Evolutionary conservation across 2,797 vertebrate genomes (phyloP), one percentile per base, ranked within the genome.

Genomic region (Falco cherrug): DNA sequence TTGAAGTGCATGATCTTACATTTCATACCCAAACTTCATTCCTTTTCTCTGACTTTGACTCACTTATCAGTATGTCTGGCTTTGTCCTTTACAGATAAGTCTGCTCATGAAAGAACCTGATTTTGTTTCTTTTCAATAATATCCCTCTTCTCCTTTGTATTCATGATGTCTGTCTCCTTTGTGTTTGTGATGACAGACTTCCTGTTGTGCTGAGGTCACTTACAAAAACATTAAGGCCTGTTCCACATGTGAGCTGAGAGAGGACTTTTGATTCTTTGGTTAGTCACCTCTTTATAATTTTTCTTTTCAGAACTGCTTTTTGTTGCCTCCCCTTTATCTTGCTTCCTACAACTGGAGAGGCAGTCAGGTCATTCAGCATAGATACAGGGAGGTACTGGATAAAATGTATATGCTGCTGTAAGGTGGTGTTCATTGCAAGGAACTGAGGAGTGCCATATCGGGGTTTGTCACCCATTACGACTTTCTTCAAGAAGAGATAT

Each of bases 301-400:
- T 93, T 78, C 84, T 63, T 93, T 95, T 89, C 82, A 93, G 84
- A 95, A 63, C 28, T 93, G 54, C 84, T 92, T 89, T 94, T 93
- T 92, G 50, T 87, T 81, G 37, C 39, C 37, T 91, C 74, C 70
- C 47, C 33, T 88, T 86, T 94, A 54, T 81, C 80, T 94, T 81
- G 69, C 60, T 80, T 57, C 74, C 82, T 87, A 28, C 39, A 94
- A 56, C 31, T 64, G 41, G 57, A 81, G 87, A 80, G 68, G 81
- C 76, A 91, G 75, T 60, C 78, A 91, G 87, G 86, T 69, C 82
- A 88, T 69, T 92, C 67, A 89, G 87, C 64, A 33, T 19, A 64
- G 91, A 10, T 53, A 28, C 83, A 71, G 14, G 73, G 51, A 63
- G 54, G 57, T 81, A 20, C 56, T 85, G 63, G 56, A 37, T 84